phyloP scores from a whole-genome alignment of 2,113 vertebrate species.

The Platichthys flesus region DNA sequence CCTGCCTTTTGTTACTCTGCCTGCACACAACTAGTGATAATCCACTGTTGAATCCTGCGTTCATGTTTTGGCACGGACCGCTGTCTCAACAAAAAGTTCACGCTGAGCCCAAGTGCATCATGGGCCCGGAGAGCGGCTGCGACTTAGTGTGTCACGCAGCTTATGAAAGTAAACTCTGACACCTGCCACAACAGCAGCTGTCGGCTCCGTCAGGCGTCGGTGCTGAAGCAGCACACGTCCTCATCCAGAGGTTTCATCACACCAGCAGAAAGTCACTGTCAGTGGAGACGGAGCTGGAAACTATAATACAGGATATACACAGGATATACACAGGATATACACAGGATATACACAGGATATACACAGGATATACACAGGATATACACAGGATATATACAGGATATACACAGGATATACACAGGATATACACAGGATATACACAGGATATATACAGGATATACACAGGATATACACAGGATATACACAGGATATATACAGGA shows the following conservation, averaged over 20 bases:
- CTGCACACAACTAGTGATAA: conserved; percentile 45
- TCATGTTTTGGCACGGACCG: conserved; percentile 48
- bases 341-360: no score
- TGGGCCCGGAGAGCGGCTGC: conserved; percentile 10
- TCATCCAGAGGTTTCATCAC: conserved; percentile 11
- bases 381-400: no score
- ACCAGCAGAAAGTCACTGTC: not conserved
- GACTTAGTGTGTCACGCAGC: conserved; percentile 32
- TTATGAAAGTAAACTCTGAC: conserved; percentile 49
- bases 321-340: no score
- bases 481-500: no score
- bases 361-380: no score
- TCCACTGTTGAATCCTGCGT: conserved; percentile 40
- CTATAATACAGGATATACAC: not conserved
- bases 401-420: no score
- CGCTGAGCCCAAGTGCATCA: conserved; percentile 53
- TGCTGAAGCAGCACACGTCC: not conserved
- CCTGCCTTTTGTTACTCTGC: not conserved
- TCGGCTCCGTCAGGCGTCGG: not conserved
- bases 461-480: no score
- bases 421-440: no score
- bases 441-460: no score
- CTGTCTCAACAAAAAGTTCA: conserved; percentile 63
- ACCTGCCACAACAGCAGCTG: conserved; percentile 66
- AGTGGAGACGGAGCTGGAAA: not conserved